These are phyloP conservation scores for Diachasma alloeum DNA, from an alignment of 1,140 invertebrate species.

Conservation along the genomic window DNA sequence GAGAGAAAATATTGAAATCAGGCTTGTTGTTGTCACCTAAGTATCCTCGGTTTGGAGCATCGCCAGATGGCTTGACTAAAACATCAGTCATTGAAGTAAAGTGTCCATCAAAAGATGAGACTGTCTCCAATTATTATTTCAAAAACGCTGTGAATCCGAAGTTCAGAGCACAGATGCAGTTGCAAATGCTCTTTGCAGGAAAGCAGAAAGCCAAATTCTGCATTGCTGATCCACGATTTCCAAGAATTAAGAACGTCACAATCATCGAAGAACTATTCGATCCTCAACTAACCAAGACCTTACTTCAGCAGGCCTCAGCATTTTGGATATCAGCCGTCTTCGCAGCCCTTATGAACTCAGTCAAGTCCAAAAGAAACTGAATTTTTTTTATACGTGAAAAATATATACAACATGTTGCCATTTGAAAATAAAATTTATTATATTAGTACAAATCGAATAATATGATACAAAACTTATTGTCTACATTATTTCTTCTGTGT, in stretches of 20 bases:
- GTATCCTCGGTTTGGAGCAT: constrained; percentile 46
- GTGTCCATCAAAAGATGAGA: constrained; percentile 38
- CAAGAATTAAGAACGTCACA: constrained; percentile 28
- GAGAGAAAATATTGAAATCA: constrained; percentile 15
- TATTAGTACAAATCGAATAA: too few relatives aligned
- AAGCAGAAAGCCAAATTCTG: constrained; percentile 40
- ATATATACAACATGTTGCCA: too few relatives aligned
- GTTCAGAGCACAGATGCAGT: constrained; percentile 44
- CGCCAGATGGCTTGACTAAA: constrained; percentile 45
- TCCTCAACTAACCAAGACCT: constrained; percentile 7
- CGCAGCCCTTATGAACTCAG: neutral
- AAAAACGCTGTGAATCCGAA: constrained; percentile 36
- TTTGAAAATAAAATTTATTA: too few relatives aligned
- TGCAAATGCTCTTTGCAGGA: constrained; percentile 43
- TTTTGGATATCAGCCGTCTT: constrained; percentile 22
- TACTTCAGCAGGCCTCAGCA: neutral
- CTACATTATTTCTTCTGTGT: too few relatives aligned
- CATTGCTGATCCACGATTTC: constrained; percentile 36
- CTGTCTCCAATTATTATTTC: constrained; percentile 32
- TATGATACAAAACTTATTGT: too few relatives aligned
- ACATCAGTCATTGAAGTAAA: constrained; percentile 48
- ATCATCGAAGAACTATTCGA: constrained; percentile 28
- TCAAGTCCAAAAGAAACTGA: too few relatives aligned
- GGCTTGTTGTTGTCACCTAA: constrained; percentile 37
- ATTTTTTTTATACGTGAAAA: too few relatives aligned